Conservation (phyloP, 2,888 invertebrate species). For the Thalpophila matura region DNA sequence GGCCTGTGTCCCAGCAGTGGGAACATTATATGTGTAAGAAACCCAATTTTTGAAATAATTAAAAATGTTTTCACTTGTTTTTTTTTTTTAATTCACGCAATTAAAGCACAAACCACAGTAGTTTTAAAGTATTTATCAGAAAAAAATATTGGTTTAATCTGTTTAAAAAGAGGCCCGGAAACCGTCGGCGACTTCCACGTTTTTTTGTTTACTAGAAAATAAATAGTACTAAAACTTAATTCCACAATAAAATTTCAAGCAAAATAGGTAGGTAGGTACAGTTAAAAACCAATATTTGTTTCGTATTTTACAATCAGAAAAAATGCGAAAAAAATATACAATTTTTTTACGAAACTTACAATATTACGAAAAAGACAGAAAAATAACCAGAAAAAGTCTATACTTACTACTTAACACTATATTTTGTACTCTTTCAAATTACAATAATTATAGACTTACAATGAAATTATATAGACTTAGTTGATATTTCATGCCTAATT, state of each 20-base stretch:
- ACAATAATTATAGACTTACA: constrained; percentile 38
- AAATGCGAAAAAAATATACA: constrained; percentile 1
- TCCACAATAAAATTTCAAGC: too few relatives aligned
- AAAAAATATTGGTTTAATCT: neutral
- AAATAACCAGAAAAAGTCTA: neutral
- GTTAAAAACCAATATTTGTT: neutral
- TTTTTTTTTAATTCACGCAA: neutral
- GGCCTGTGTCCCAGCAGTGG: too few relatives aligned
- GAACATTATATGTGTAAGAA: too few relatives aligned
- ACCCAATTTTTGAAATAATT: too few relatives aligned
- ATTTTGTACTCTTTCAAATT: constrained; percentile 68
- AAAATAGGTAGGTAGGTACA: too few relatives aligned
- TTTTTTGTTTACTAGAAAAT: too few relatives aligned
- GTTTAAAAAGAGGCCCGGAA: too few relatives aligned
- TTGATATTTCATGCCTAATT: constrained; percentile 16
- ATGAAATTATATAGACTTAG: constrained; percentile 21
- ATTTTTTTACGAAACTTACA: too few relatives aligned
- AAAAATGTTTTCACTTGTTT: too few relatives aligned
- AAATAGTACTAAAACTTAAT: too few relatives aligned
- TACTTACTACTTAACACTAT: constrained; percentile 48
- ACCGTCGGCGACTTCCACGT: too few relatives aligned
- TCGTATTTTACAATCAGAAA: neutral
- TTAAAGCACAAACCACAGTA: neutral
- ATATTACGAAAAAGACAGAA: neutral
- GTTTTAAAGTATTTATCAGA: neutral